phyloP scores from a whole-genome alignment of 2,888 invertebrate genomes.

The Marasmarcha lunaedactyla region DNA sequence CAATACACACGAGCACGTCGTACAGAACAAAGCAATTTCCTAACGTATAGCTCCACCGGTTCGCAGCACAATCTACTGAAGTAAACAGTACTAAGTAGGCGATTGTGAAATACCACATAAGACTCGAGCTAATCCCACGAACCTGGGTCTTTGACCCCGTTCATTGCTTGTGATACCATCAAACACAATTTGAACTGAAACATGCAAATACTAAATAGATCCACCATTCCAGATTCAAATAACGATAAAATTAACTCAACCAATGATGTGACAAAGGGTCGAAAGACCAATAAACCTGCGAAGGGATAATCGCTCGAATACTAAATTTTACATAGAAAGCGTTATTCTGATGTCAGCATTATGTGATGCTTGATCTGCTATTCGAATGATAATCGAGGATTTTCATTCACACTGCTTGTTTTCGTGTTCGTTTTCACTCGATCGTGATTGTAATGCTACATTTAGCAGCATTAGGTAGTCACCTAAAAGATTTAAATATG shows the following conservation, averaged over 20 bases:
- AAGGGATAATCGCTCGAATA: background rate
- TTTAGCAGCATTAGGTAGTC: too few species aligned
- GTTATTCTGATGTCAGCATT: slow-evolving; percentile 5
- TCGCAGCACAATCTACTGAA: background rate
- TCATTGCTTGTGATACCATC: slow-evolving; percentile 9
- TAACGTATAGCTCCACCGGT: background rate
- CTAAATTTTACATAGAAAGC: slow-evolving; percentile 2
- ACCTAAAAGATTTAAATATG: too few species aligned
- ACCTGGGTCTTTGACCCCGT: slow-evolving; percentile 9
- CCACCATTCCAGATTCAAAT: too few species aligned
- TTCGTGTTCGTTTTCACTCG: background rate
- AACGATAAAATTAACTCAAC: too few species aligned
- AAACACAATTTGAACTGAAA: background rate
- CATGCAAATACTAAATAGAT: too few species aligned
- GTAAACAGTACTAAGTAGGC: background rate
- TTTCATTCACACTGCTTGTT: slow-evolving; percentile 9
- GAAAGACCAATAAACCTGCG: too few species aligned
- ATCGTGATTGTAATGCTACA: background rate
- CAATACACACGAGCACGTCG: background rate
- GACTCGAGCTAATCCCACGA: slow-evolving; percentile 11
- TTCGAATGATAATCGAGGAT: slow-evolving; percentile 8
- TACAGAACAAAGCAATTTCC: background rate
- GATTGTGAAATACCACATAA: slow-evolving; percentile 4
- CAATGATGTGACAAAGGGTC: too few species aligned
- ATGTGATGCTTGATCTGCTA: slow-evolving; percentile 4